Conservation (phyloP, 2,888 invertebrate genomes). For the Caenorhabditis virilis region DNA sequence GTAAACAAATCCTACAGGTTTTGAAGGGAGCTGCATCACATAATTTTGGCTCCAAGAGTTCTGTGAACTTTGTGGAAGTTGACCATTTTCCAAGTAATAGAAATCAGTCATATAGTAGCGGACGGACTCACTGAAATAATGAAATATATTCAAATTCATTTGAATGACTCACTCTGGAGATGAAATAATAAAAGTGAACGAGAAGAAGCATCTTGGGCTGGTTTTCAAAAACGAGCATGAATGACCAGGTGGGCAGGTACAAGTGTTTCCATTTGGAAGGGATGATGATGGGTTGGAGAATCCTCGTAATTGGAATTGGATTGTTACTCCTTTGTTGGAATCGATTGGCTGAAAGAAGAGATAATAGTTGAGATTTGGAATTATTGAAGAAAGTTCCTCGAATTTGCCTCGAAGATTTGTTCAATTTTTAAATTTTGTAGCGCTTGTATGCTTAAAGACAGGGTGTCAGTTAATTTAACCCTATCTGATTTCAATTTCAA, state of each 20-base stretch:
- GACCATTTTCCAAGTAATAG: constrained; percentile 39
- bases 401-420: too few species aligned
- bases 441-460: too few species aligned
- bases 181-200: constrained; percentile 51
- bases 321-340: constrained; percentile 31
- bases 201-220: constrained; percentile 40
- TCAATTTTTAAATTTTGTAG: too few species aligned
- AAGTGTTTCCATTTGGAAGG: constrained; percentile 42
- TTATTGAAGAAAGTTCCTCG: too few species aligned
- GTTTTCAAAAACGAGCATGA: constrained; percentile 39
- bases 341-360: background rate
- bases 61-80: constrained; percentile 21
- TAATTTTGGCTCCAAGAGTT: constrained; percentile 29
- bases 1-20: constrained; percentile 17
- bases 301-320: constrained; percentile 49
- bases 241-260: constrained; percentile 40
- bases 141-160: constrained; percentile 1
- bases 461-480: too few species aligned
- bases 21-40: constrained; percentile 28
- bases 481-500: too few species aligned
- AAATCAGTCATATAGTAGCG: constrained; percentile 45
- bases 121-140: constrained; percentile 31
- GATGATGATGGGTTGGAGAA: constrained; percentile 41
- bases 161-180: constrained; percentile 40
- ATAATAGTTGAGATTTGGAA: too few species aligned